These are phyloP conservation scores for Phragmatobia fuliginosa DNA, from an alignment of 2,888 invertebrate genomes.

Conservation along the genomic window DNA sequence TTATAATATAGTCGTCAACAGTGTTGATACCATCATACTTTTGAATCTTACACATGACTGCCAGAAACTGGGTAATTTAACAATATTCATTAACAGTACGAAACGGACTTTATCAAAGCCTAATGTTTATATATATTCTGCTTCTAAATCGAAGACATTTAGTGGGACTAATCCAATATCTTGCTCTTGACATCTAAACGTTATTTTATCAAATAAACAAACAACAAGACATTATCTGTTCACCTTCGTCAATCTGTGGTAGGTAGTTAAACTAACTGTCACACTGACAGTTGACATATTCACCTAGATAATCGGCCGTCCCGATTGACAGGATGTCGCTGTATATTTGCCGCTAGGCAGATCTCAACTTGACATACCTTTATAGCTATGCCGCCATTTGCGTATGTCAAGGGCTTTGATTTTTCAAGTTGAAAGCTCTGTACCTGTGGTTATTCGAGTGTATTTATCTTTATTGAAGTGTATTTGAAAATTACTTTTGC, in stretches of 20 bases:
- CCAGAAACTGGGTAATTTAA: too few species aligned
- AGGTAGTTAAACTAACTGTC: constrained; percentile 12
- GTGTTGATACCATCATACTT: too few species aligned
- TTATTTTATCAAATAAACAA: background rate
- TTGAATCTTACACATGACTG: too few species aligned
- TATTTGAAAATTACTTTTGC: background rate
- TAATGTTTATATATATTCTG: too few species aligned
- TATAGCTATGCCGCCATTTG: background rate
- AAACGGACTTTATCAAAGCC: too few species aligned
- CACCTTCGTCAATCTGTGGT: constrained; percentile 8
- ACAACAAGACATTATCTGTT: background rate
- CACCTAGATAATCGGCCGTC: background rate
- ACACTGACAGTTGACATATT: constrained; percentile 15
- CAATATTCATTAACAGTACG: too few species aligned
- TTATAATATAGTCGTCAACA: too few species aligned
- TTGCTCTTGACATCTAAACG: background rate
- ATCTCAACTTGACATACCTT: background rate
- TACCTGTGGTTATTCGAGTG: background rate
- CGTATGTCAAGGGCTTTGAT: background rate
- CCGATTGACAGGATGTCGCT: constrained; percentile 13
- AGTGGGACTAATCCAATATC: background rate
- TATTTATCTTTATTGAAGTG: background rate
- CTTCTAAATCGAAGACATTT: background rate
- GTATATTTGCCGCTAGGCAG: constrained; percentile 2
- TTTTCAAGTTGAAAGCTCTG: background rate